Evolutionary conservation across 2,888 invertebrate species (phyloP), one percentile per base, ranked within the genome.

Genomic region (Meghimatium bilineatum): DNA sequence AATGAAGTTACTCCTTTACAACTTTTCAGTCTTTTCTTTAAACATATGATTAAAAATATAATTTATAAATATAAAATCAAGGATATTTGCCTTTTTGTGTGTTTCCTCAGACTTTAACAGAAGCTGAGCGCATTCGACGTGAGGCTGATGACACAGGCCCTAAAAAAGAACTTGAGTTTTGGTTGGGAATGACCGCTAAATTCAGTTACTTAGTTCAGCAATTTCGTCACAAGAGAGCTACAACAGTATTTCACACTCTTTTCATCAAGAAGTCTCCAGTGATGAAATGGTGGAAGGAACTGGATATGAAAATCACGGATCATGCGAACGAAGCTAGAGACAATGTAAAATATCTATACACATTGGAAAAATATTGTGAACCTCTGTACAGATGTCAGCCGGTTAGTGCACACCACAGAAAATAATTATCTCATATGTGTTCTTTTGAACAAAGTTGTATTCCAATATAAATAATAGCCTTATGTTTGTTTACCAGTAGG

Each of bases 71-170:
- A 26, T 20, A 32, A 3, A 80, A 63, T 63, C n/a, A 63, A n/a
- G 1, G n/a, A 26, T 63, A n/a, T n/a, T n/a, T n/a, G n/a, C n/a
- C n/a, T n/a, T 26, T 23, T 63, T n/a, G 60, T 63, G n/a, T 29
- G 32, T n/a, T 23, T 63, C 29, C n/a, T 14, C 85, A 92, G 92
- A 91, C 92, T 44, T 95, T 98, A 80, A 96, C 97, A 84, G 98
- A 98, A 93, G 97, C 97, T 91, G 96, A 96, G 89, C 97, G 97
- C 93, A 94, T 97, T 86, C 95, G 97, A 84, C 95, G 96, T 60
- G 97, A 97, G 93, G 95, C 96, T 0, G 96, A 96, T 88, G 96
- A 96, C 91, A 96, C 96, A 80, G 97, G 97, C 0, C 97, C 97
- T 0, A 92, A 96, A 83, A 92, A 93, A 67, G 93, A 93, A 83